A percentile compares a stretch with the other conserved stretches of the same genome.
phyloP scores from a whole-genome alignment of 2,113 vertebrate genomes.

The Pollachius pollachius region DNA sequence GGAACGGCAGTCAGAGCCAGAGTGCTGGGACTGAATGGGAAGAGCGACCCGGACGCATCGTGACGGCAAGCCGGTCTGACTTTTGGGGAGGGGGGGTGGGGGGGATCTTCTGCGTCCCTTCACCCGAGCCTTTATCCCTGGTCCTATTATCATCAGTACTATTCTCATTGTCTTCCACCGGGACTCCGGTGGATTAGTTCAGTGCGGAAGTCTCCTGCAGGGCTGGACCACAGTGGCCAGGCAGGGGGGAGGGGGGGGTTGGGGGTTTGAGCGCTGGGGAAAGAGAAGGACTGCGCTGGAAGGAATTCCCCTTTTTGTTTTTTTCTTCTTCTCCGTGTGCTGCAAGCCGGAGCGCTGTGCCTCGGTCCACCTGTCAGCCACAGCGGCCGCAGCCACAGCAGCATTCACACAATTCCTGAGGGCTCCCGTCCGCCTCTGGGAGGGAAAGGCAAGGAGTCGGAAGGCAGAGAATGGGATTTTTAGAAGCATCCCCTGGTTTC shows the following conservation, averaged over 20 bases:
- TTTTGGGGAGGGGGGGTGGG: neutral
- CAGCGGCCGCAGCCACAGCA: neutral
- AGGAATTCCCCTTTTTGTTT: neutral
- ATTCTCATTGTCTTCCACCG: neutral
- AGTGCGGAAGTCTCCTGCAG: constrained; percentile 11
- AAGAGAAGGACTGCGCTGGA: neutral
- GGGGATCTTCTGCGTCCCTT: neutral
- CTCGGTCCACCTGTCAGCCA: neutral
- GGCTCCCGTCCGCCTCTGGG: neutral
- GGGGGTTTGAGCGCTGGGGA: constrained; percentile 8
- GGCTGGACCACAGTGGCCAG: too few relatives aligned
- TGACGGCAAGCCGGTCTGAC: neutral
- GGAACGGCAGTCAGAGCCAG: constrained; percentile 40
- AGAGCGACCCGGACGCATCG: neutral
- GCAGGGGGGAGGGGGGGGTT: too few relatives aligned
- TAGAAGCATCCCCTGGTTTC: neutral
- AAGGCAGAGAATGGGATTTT: constrained; percentile 20
- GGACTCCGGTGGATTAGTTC: constrained; percentile 17
- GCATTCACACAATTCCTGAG: neutral
- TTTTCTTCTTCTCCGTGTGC: neutral
- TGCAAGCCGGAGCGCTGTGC: neutral
- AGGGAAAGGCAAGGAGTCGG: neutral
- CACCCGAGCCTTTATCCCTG: neutral
- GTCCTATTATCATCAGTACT: neutral
- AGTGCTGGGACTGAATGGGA: constrained; percentile 42